Evolutionary conservation across 2,888 invertebrate genomes (phyloP).

Genomic region (Melanophora roralis): DNA sequence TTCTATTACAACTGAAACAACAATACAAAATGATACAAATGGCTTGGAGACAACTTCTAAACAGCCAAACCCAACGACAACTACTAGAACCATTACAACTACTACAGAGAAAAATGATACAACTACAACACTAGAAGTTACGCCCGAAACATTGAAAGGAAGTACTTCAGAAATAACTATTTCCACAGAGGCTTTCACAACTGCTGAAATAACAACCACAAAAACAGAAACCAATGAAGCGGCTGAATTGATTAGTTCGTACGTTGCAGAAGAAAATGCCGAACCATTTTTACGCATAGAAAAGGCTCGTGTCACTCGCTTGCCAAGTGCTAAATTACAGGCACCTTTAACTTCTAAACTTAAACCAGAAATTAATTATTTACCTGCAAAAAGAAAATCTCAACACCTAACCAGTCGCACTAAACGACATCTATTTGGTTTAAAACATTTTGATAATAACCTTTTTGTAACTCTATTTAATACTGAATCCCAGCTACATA

Average conservation of each 20-base stretch:
- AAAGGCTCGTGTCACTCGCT: constrained; percentile 68
- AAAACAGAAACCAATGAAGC: constrained; percentile 66
- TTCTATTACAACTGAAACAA: not conserved
- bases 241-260: constrained; percentile 70
- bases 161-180: not conserved
- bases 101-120: constrained; percentile 26
- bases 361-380: constrained; percentile 52
- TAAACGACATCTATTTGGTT: constrained; percentile 69
- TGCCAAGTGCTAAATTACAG: constrained; percentile 70
- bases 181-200: constrained; percentile 28
- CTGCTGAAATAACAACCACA: constrained; percentile 55
- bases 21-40: not conserved
- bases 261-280: constrained; percentile 68
- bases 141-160: not conserved
- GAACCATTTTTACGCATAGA: constrained; percentile 71
- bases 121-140: constrained; percentile 7
- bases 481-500: constrained; percentile 61
- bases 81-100: constrained; percentile 44
- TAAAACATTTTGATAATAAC: constrained; percentile 70
- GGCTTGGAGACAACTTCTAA: constrained; percentile 53
- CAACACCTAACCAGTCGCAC: constrained; percentile 58
- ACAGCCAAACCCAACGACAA: constrained; percentile 25
- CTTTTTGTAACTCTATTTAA: constrained; percentile 70
- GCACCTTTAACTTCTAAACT: constrained; percentile 65
- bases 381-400: constrained; percentile 54